phyloP scores from a whole-genome alignment of 2,113 vertebrate species.

The Tonatia bakeri region DNA sequence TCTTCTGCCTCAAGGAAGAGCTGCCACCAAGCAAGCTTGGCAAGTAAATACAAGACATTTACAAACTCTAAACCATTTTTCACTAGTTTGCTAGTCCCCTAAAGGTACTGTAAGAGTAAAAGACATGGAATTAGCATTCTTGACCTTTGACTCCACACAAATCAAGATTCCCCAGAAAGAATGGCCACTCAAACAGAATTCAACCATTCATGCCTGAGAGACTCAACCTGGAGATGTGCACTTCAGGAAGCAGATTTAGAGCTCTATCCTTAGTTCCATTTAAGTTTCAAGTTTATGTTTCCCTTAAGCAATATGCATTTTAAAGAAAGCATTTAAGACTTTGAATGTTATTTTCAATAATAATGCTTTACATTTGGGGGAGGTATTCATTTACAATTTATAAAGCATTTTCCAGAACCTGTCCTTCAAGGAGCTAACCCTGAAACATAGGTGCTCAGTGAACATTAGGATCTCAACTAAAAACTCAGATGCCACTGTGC shows the following conservation, averaged over 20 bases:
- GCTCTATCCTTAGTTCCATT: neutral
- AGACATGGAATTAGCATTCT: constrained; percentile 70
- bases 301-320: neutral
- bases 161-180: constrained; percentile 55
- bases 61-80: constrained; percentile 41
- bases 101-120: constrained; percentile 44
- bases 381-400: neutral
- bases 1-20: constrained; percentile 40
- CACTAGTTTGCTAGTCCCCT: constrained; percentile 45
- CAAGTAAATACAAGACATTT: constrained; percentile 49
- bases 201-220: neutral
- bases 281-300: constrained; percentile 3
- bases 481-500: neutral
- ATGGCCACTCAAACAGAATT: constrained; percentile 29
- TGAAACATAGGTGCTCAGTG: neutral
- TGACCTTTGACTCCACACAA: constrained; percentile 65
- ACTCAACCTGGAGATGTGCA: neutral
- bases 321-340: constrained; percentile 17
- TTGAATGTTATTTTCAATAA: neutral
- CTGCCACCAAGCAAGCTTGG: constrained; percentile 41
- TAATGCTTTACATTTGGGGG: neutral
- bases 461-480: neutral
- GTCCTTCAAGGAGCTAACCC: neutral
- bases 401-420: neutral
- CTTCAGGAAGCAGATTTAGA: constrained; percentile 22